Conservation (phyloP, 2,113 vertebrate genomes). For the Tylochromis polylepis region DNA sequence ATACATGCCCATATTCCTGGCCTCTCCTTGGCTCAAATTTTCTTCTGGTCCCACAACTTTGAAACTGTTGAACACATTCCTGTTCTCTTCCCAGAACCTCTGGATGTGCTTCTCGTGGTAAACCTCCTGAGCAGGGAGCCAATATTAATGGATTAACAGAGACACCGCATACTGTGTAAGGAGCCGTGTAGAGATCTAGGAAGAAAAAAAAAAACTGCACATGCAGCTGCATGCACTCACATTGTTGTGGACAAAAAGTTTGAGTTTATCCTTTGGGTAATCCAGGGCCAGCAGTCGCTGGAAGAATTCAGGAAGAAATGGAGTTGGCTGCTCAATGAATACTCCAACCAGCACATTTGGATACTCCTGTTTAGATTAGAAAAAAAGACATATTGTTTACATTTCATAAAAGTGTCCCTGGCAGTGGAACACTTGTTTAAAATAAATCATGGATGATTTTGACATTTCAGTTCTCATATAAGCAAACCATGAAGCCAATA, state of each 20-base stretch:
- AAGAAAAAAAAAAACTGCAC: not conserved
- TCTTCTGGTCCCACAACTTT: slow-evolving; percentile 97
- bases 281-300: slow-evolving; percentile 82
- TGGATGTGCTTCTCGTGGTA: slow-evolving; percentile 97
- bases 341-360: slow-evolving; percentile 86
- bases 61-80: slow-evolving; percentile 78
- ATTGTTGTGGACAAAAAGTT: slow-evolving; percentile 92
- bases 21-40: slow-evolving; percentile 89
- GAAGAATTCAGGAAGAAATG: slow-evolving; percentile 94
- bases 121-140: slow-evolving; percentile 80
- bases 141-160: slow-evolving; percentile 10
- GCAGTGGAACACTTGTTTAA: slow-evolving; percentile 7
- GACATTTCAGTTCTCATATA: not conserved
- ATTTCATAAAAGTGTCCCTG: not conserved
- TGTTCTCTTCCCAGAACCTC: slow-evolving; percentile 89
- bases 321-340: slow-evolving; percentile 97
- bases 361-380: slow-evolving; percentile 77
- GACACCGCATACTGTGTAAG: not conserved
- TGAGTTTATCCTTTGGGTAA: slow-evolving; percentile 86
- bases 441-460: slow-evolving; percentile 24
- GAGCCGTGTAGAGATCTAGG: not conserved
- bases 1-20: slow-evolving; percentile 98
- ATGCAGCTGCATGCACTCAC: slow-evolving; percentile 74
- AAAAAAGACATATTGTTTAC: not conserved
- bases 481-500: not conserved